Conservation (phyloP, 2,113 vertebrate genomes). For the Cromileptes altivelis region DNA sequence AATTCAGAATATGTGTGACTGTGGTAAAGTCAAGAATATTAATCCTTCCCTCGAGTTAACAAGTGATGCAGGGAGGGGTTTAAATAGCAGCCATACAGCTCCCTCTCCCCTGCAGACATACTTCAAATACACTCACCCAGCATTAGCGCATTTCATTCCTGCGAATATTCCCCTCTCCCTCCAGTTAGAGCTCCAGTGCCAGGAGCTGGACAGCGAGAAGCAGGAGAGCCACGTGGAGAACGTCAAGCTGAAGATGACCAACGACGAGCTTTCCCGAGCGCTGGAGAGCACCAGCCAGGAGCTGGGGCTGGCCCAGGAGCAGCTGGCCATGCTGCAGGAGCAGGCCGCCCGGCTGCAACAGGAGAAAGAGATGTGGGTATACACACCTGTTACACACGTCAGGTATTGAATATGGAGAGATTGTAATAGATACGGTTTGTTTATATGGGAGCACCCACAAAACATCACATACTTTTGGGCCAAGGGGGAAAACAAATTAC, state of each 20-base stretch:
- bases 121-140: neutral
- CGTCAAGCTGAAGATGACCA: constrained; percentile 89
- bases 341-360: constrained; percentile 87
- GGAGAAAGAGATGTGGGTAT: constrained; percentile 92
- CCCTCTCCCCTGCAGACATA: neutral
- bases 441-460: too few species aligned
- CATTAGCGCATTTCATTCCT: constrained; percentile 10
- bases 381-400: neutral
- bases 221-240: constrained; percentile 91
- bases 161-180: neutral
- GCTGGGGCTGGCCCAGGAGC: constrained; percentile 87
- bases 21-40: neutral
- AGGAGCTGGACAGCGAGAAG: constrained; percentile 88
- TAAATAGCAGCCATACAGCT: neutral
- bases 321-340: constrained; percentile 89
- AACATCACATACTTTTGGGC: too few species aligned
- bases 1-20: neutral
- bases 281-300: constrained; percentile 88
- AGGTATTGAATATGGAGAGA: neutral
- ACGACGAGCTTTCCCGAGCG: constrained; percentile 89
- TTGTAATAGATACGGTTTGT: neutral
- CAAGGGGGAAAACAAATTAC: too few species aligned
- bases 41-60: neutral
- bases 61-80: constrained; percentile 25
- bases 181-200: constrained; percentile 91